Evolutionary conservation across 2,888 invertebrate genomes (phyloP), one percentile per base, ranked within the genome.

Genomic region (Rotaria sp.): DNA sequence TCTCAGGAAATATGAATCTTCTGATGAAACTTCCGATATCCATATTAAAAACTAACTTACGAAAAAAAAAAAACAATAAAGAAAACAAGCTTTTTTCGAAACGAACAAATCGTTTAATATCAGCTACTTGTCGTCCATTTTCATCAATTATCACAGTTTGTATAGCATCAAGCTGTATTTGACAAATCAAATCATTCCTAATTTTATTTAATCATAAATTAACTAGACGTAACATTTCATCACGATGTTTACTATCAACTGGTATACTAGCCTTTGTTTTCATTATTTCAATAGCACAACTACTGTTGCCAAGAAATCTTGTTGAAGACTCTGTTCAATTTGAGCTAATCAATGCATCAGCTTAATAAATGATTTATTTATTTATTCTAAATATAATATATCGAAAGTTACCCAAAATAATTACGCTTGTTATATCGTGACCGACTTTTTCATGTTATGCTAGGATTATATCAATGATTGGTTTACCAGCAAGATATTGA

Each of bases 381-480:
- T 11, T 11, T 21, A 35, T 74, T 5, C 3, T 35, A 38, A 38
- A 21, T 11, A 18, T 18, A n/a, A 74, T 38, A 21, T 18, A 24
- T 2, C 4, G 24, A 80, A 30, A n/a, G 13, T 80, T 80, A 80
- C 80, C 80, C n/a, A 80, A 75, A 87, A 99, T 96, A 89, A 99
- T 98, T 2, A 99, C 99, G 11, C 98, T 98, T 24, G 99, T 99
- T 15, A 99, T 99, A 59, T 99, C 99, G 92, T 99, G 99, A 8
- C 99, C 99, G 88, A 98, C 96, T 93, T 99, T 99, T 93, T 99
- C 99, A 92, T 99, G 99, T 92, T 99, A 99, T 88, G 99, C 98
- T 89, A 99, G 94, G 41, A 98, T 98, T 89, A 99, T 98, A 93
- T 99, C 99, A 90, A 99, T 99, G 95, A 99, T 96, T 86, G 95